Evolutionary conservation across 2,113 vertebrate genomes (phyloP).

Genomic region (Diphyllodes magnificus): DNA sequence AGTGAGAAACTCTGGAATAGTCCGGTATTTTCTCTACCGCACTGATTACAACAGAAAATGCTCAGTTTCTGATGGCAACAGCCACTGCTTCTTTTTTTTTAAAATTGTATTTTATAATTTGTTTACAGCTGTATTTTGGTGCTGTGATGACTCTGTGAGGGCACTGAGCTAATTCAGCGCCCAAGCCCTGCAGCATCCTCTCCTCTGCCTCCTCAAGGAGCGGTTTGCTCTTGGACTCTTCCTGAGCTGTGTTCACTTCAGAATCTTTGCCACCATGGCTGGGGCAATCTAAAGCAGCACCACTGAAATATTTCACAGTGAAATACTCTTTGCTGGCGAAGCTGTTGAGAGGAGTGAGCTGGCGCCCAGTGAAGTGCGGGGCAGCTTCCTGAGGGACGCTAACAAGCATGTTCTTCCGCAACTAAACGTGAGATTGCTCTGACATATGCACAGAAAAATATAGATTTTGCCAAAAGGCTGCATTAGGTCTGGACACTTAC

Average conservation of each 20-base stretch:
- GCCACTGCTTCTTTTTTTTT: background rate
- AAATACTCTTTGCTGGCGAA: background rate
- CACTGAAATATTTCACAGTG: background rate
- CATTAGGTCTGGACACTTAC: background rate
- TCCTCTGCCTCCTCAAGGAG: background rate
- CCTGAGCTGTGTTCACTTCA: background rate
- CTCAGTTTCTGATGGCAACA: background rate
- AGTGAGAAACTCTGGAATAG: background rate
- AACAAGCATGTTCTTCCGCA: background rate
- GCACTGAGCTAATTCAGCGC: background rate
- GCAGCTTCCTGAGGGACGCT: background rate
- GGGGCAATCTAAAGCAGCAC: background rate
- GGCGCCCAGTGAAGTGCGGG: background rate
- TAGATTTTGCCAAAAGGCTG: background rate
- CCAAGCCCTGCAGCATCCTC: background rate
- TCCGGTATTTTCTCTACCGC: background rate
- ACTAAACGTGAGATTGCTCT: background rate
- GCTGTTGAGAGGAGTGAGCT: background rate
- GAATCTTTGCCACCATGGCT: background rate
- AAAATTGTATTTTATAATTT: background rate
- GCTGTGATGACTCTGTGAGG: background rate
- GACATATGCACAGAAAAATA: background rate
- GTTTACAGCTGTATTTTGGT: background rate
- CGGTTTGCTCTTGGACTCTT: rapidly evolving
- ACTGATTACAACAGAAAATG: background rate